Conservation (phyloP, 2,797 vertebrate genomes). For the Gila robusta region DNA sequence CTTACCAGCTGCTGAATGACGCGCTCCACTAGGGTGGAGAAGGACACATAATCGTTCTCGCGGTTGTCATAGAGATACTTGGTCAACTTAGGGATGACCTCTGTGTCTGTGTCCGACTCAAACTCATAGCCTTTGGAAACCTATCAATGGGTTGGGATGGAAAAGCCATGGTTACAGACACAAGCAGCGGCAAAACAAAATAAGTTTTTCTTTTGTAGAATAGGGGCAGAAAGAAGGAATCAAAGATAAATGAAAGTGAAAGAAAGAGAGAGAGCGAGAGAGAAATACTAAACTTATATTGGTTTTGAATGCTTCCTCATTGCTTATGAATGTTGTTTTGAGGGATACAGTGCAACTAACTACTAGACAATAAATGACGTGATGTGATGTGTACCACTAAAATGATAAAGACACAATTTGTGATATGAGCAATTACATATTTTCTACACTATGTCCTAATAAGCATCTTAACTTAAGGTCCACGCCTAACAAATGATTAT, state of each 20-base stretch:
- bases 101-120: slow-evolving; percentile 97
- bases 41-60: slow-evolving; percentile 84
- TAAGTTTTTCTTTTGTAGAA: slow-evolving; percentile 23
- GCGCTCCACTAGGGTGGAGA: slow-evolving; percentile 91
- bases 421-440: not conserved
- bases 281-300: not conserved
- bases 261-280: not conserved
- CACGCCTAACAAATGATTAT: not conserved
- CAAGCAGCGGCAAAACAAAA: slow-evolving; percentile 49
- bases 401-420: not conserved
- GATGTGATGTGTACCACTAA: too few relatives aligned
- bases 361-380: not conserved
- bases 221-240: not conserved
- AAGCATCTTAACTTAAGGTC: not conserved
- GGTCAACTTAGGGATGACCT: slow-evolving; percentile 96
- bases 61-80: slow-evolving; percentile 96
- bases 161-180: slow-evolving; percentile 51
- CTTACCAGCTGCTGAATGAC: slow-evolving; percentile 96
- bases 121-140: slow-evolving; percentile 94
- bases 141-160: slow-evolving; percentile 72
- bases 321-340: not conserved
- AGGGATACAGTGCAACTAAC: not conserved
- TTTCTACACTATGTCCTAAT: not conserved
- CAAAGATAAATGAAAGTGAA: not conserved
- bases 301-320: not conserved